These are phyloP conservation scores for Andrena praecox DNA, from an alignment of 2,888 invertebrate genomes.

Conservation along the genomic window DNA sequence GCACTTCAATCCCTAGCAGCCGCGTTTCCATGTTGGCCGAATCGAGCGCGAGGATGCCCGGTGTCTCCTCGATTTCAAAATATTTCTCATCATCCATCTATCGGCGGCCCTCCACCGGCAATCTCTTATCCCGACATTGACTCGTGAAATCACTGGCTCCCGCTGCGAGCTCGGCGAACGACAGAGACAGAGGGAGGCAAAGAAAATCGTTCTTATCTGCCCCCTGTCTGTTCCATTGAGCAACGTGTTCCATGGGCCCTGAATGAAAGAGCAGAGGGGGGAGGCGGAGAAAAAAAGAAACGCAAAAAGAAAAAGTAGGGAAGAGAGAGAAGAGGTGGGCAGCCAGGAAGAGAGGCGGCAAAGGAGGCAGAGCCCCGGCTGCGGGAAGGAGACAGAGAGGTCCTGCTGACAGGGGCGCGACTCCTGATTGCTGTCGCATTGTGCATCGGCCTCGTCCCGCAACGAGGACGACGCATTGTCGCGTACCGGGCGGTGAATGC, in stretches of 20 bases:
- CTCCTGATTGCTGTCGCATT: slow-evolving; percentile 84
- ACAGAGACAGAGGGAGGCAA: neutral
- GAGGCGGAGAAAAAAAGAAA: slow-evolving; percentile 34
- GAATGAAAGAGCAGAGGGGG: slow-evolving; percentile 54
- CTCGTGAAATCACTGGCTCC: slow-evolving; percentile 58
- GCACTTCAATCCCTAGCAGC: neutral
- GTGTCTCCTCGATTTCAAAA: slow-evolving; percentile 42
- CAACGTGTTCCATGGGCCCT: slow-evolving; percentile 64
- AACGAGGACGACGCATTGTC: slow-evolving; percentile 76
- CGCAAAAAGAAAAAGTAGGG: slow-evolving; percentile 25
- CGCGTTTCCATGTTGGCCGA: neutral
- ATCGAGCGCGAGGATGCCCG: slow-evolving; percentile 37
- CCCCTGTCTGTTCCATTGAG: slow-evolving; percentile 64
- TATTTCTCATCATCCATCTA: slow-evolving; percentile 50
- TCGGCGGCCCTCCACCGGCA: slow-evolving; percentile 36
- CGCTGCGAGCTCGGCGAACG: slow-evolving; percentile 38
- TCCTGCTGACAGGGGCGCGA: slow-evolving; percentile 83
- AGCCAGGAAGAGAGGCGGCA: slow-evolving; percentile 22
- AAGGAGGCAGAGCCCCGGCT: slow-evolving; percentile 53
- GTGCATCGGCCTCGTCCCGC: slow-evolving; percentile 78
- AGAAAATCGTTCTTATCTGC: slow-evolving; percentile 58
- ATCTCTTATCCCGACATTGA: slow-evolving; percentile 62
- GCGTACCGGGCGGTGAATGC: slow-evolving; percentile 71
- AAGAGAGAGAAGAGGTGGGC: slow-evolving; percentile 23
- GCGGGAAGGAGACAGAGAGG: slow-evolving; percentile 70